Evolutionary conservation across 2,888 invertebrate genomes (phyloP).

Genomic region (Cephus sareptanus): DNA sequence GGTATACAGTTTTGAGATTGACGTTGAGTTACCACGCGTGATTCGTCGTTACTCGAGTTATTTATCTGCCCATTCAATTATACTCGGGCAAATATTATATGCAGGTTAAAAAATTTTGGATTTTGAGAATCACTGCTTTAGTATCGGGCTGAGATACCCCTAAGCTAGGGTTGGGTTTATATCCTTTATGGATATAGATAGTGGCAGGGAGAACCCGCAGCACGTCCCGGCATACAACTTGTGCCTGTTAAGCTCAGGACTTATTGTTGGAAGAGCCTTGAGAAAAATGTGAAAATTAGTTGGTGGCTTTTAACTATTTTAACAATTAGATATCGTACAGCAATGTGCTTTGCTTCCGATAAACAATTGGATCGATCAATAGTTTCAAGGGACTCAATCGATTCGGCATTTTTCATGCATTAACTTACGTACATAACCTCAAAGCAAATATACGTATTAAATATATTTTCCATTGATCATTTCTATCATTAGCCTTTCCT

Average conservation of each 20-base stretch:
- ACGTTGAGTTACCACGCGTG: not conserved
- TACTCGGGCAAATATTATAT: not conserved
- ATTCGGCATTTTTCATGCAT: too few species aligned
- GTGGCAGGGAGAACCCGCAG: slow-evolving; percentile 26
- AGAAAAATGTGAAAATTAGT: not conserved
- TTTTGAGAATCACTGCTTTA: slow-evolving; percentile 38
- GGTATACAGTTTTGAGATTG: not conserved
- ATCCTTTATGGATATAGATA: slow-evolving; percentile 56
- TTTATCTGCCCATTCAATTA: not conserved
- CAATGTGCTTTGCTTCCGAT: too few species aligned
- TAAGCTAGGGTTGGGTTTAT: slow-evolving; percentile 35
- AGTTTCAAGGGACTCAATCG: too few species aligned
- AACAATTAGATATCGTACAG: too few species aligned
- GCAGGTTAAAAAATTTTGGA: slow-evolving; percentile 25
- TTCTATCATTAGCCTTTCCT: too few species aligned
- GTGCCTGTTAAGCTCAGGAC: slow-evolving; percentile 39
- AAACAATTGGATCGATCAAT: too few species aligned
- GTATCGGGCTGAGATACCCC: slow-evolving; percentile 5
- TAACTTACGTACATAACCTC: too few species aligned
- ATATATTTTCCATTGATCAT: too few species aligned
- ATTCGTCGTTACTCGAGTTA: not conserved
- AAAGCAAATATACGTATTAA: too few species aligned
- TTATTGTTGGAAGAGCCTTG: not conserved
- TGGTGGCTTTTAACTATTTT: too few species aligned
- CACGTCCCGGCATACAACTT: slow-evolving; percentile 27